These are phyloP conservation scores for Lucifuga dentata DNA, from an alignment of 2,113 vertebrate genomes.

Conservation along the genomic window DNA sequence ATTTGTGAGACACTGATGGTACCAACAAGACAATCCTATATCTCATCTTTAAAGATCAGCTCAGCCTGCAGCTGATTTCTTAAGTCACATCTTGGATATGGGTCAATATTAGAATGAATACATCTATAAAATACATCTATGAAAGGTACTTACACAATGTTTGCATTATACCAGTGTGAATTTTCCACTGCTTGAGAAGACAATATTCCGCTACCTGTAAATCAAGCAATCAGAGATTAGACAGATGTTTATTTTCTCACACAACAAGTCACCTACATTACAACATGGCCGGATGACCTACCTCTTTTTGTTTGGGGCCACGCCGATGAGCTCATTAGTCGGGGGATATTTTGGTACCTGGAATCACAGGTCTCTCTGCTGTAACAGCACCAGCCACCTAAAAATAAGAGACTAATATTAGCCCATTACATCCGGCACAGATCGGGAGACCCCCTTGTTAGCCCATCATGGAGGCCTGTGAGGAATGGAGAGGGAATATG, in stretches of 20 bases:
- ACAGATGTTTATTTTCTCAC: conserved; percentile 7
- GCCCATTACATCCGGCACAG: conserved; percentile 43
- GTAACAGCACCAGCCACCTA: conserved; percentile 86
- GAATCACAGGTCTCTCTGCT: conserved; percentile 86
- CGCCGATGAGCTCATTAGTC: conserved; percentile 83
- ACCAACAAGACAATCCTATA: background rate
- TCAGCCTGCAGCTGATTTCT: background rate
- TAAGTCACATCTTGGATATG: too few relatives aligned
- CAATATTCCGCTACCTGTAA: conserved; percentile 85
- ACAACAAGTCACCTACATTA: background rate
- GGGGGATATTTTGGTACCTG: conserved; percentile 86
- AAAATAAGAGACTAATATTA: conserved; percentile 81
- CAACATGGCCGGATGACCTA: conserved; percentile 41
- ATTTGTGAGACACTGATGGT: too few relatives aligned
- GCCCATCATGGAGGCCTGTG: conserved; percentile 46
- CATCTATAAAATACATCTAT: background rate
- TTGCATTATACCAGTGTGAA: conserved; percentile 87
- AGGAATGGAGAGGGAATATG: conserved; percentile 43
- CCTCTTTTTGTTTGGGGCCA: conserved; percentile 84
- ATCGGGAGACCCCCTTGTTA: conserved; percentile 53
- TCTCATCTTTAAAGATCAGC: conserved; percentile 3
- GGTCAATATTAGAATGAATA: background rate
- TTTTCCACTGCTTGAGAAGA: conserved; percentile 84
- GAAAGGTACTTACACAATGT: conserved; percentile 85
- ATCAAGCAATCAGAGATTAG: conserved; percentile 29